Base-by-base conservation (phyloP, 2,797 vertebrate genomes). In the Hydrocynus forskahlii region DNA sequence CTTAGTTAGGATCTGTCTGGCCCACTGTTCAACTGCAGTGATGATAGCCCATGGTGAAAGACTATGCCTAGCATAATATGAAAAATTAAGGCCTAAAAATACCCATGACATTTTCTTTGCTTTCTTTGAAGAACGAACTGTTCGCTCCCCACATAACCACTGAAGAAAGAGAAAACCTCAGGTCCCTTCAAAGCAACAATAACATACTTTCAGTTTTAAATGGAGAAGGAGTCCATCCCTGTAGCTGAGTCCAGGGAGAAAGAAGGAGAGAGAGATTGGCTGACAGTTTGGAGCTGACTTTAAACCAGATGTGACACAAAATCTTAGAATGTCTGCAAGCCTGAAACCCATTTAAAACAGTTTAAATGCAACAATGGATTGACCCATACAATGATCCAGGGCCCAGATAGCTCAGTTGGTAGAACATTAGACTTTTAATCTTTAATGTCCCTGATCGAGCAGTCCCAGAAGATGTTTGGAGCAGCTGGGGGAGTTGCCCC, bases 131-230 rank as follows among this genome's bases (percentile, higher is more conserved):
- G 88, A 90, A 85, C 87, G 84, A 85, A 86, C 75, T 62, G 74
- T 77, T 72, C n/a, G n/a, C n/a, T 82, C 86, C 84, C 86, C 87
- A 74, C 73, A 87, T 85, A 90, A 89, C 89, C 87, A 81, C 86
- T 72, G 77, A 84, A 88, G 90, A 91, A 92, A 91, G 86, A 87
- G 80, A 91, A 93, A 92, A 93, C 90, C 87, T 54, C 79, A 60
- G 86, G 86, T 90, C 83, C 89, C 90, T 91, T 94, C 92, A 93
- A 93, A 94, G 88, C 88, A 92, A 90, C 88, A 90, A 93, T 90
- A 94, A 94, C 91, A 93, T 91, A 90, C 88, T 89, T 91, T 90
- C 87, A 87, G 89, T 89, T 91, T 91, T 88, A 88, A 88, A 89
- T 89, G 87, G 88, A 90, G 91, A 89, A 80, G 88, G 91, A 92